Conservation (phyloP, 1,140 invertebrate species). For the Drosophila burlai region DNA sequence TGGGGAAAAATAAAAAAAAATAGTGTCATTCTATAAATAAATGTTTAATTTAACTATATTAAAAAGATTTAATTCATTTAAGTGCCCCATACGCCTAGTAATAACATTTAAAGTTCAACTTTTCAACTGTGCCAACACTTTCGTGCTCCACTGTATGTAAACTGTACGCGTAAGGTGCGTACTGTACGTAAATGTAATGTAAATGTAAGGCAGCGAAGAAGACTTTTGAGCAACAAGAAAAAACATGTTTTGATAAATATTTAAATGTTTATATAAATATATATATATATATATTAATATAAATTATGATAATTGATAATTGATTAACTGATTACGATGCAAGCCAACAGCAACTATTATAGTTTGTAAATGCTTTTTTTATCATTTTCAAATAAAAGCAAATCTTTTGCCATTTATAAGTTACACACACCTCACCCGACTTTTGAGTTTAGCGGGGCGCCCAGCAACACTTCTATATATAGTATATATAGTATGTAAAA, state of each 20-base stretch:
- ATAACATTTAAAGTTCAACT: too few species aligned
- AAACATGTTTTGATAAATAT: constrained; percentile 83
- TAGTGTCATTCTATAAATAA: too few species aligned
- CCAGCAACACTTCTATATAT: constrained; percentile 49
- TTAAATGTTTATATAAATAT: constrained; percentile 78
- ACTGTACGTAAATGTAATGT: constrained; percentile 62
- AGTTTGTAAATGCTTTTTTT: constrained; percentile 83
- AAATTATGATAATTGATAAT: constrained; percentile 69
- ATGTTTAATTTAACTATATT: too few species aligned
- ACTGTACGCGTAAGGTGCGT: constrained; percentile 23
- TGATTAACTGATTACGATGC: constrained; percentile 72
- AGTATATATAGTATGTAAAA: constrained; percentile 61
- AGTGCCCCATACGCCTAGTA: too few species aligned
- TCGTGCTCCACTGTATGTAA: too few species aligned
- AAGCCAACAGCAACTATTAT: constrained; percentile 82
- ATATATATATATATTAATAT: constrained; percentile 62
- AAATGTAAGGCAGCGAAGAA: constrained; percentile 80
- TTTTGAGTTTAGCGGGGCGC: constrained; percentile 62
- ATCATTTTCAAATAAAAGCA: constrained; percentile 80
- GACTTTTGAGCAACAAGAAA: constrained; percentile 83
- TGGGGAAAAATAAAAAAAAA: too few species aligned
- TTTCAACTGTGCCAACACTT: too few species aligned
- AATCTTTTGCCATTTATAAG: constrained; percentile 80
- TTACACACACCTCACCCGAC: constrained; percentile 62
- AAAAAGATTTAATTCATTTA: too few species aligned